Evolutionary conservation across 2,888 invertebrate species (phyloP), one percentile per base, ranked within the genome.

Genomic region (Trissolcus japonicus): DNA sequence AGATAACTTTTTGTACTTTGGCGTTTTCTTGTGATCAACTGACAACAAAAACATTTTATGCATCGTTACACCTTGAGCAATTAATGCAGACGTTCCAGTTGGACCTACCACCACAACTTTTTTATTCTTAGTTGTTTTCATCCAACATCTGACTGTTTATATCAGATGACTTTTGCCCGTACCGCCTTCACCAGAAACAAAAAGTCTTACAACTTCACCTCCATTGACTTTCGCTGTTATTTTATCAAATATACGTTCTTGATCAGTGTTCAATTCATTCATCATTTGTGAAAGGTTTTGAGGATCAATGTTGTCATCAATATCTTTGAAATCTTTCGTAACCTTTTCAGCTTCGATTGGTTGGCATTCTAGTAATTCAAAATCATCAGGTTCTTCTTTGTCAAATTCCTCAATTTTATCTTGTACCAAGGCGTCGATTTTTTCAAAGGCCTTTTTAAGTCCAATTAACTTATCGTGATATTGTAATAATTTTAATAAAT

Each of bases 1-100:
- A 6, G 83, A 86, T 35, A 85, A 73, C 25, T 74, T 69, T 55
- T 57, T 80, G 79, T 85, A 86, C 51, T 55, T 55, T 55, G 55
- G 55, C 6, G 57, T 71, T 17, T 80, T 80, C 19, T 19, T 19
- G 2, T 19, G 19, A 19, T 19, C 19, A 2, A 19, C 19, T 19
- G 19, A 2, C 2, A 19, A 19, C 19, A 19, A 19, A 67, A 17
- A 21, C 17, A 71, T 80, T 79, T 14, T 79, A 51, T 76, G 60
- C 40, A 14, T 13, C 13, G 81, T 79, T n/a, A 43, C 2, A 41
- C 46, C 19, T 4, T 41, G 11, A 21, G 57, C 14, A 50, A 50
- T 54, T 13, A 82, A 82, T 1, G 82, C 79, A 16, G 81, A 82
- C 7, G 77, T 16, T 1, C 55, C 55, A 9, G 55, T 55, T 6